These are phyloP conservation scores for Sphaeridia pumilis DNA, from an alignment of 2,888 invertebrate species.

Conservation along the genomic window DNA sequence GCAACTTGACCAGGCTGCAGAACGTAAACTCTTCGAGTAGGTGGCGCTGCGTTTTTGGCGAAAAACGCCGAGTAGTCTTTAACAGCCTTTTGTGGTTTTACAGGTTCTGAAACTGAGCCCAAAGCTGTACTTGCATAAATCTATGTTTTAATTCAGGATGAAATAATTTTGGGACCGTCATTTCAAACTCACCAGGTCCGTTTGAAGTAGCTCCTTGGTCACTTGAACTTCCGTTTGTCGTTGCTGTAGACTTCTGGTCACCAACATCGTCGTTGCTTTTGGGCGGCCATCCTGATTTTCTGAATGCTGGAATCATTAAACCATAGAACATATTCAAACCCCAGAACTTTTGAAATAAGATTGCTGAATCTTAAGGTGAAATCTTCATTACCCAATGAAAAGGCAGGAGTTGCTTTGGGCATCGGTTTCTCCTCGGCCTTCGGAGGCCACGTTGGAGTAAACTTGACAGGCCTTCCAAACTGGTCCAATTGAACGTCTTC, in stretches of 20 bases:
- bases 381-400: conserved; percentile 10
- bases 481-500: too few relatives aligned
- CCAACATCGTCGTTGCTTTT: conserved; percentile 1
- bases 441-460: conserved; percentile 13
- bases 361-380: neutral
- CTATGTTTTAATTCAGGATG: too few relatives aligned
- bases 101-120: too few relatives aligned
- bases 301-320: conserved; percentile 12
- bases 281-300: conserved; percentile 13
- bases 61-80: conserved; percentile 32
- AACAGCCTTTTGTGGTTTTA: conserved; percentile 27
- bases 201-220: too few relatives aligned
- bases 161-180: too few relatives aligned
- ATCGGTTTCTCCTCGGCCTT: neutral
- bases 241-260: neutral
- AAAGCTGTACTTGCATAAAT: too few relatives aligned
- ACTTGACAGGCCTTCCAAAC: conserved; percentile 5
- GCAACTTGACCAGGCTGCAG: conserved; percentile 25
- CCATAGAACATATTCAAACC: too few relatives aligned
- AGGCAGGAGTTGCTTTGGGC: conserved; percentile 1
- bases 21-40: conserved; percentile 23
- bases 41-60: conserved; percentile 25
- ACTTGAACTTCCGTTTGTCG: neutral
- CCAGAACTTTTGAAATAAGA: neutral
- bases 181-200: too few relatives aligned